Percentiles rank a stretch among this genome's conserved stretches.
Conservation (phyloP, 2,113 vertebrate species). For the Gracilinanus agilis region DNA sequence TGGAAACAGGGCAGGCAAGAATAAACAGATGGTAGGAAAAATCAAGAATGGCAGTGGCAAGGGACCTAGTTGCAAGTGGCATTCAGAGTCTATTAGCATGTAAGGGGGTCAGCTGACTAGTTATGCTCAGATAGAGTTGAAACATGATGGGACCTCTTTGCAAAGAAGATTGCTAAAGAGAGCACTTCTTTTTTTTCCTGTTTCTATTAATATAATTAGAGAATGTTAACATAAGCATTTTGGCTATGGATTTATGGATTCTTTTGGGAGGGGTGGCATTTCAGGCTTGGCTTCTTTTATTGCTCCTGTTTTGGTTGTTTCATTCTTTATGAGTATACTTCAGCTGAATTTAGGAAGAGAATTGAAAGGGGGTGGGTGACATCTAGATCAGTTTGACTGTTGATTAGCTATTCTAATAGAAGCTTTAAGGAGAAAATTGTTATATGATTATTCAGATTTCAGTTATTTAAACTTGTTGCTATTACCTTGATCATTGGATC, state of each 20-base stretch:
- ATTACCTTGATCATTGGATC: neutral
- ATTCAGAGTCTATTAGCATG: neutral
- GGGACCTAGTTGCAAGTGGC: accelerated
- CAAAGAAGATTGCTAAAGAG: neutral
- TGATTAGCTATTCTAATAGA: neutral
- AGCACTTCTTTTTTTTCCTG: neutral
- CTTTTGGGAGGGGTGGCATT: neutral
- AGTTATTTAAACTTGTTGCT: accelerated
- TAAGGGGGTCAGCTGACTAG: neutral
- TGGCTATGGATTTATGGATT: no score
- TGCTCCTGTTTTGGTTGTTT: neutral
- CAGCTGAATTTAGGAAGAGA: accelerated
- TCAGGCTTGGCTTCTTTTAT: neutral
- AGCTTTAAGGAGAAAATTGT: neutral
- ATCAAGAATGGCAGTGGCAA: neutral
- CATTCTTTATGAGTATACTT: neutral
- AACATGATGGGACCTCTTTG: neutral
- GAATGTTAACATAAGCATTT: neutral
- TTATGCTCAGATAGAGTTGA: neutral
- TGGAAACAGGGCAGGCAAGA: neutral
- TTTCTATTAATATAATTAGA: neutral
- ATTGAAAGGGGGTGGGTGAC: neutral
- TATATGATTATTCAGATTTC: neutral
- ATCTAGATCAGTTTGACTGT: neutral
- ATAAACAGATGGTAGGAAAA: neutral